Base-by-base conservation (phyloP, 2,888 invertebrate species). In the Archips crataeganus region DNA sequence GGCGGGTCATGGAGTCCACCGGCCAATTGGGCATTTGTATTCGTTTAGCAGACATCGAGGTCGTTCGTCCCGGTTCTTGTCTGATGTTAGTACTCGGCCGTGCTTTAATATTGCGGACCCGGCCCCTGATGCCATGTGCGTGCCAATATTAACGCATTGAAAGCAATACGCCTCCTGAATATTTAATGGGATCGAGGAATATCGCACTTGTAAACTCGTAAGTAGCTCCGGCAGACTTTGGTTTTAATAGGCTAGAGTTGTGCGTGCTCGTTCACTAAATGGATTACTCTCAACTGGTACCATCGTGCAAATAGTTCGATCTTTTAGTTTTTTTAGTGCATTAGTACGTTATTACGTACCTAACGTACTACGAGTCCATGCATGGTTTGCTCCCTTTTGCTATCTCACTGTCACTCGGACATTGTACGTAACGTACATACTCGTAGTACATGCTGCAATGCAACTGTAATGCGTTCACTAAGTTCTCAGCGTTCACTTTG, bases 61-160 rank as follows among this genome's bases (percentile, higher is more conserved):
- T 94, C 94, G 92, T 94, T 94, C 92, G 92, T 91, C 94, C 94
- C 94, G 94, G 93, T 81, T 88, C 90, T 92, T 82, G 90, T 84
- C 85, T 86, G 84, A 86, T 84, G 84, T 84, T 83, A 83, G 84
- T 59, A 74, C 60, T 65, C 65, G 64, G 45, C 70, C 87, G 89
- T 89, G 87, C 90, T 90, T 90, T 88, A 85, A 87, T 87, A 85
- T 85, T 84, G 87, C 88, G 86, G 85, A 81, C 75, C 81, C 77
- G 77, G 80, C 86, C 89, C 85, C 82, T 74, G 84, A 93, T 91
- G 90, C 91, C 76, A 81, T 77, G 77, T 86, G 89, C 90, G 90
- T 90, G 82, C 85, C 82, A 79, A 84, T 89, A 91, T 91, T 90
- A 90, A 87, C 91, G 89, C 91, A 89, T 88, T 85, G 85, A 85